Evolutionary conservation across 2,888 invertebrate species (phyloP).

Genomic region (Acleris sparsana): DNA sequence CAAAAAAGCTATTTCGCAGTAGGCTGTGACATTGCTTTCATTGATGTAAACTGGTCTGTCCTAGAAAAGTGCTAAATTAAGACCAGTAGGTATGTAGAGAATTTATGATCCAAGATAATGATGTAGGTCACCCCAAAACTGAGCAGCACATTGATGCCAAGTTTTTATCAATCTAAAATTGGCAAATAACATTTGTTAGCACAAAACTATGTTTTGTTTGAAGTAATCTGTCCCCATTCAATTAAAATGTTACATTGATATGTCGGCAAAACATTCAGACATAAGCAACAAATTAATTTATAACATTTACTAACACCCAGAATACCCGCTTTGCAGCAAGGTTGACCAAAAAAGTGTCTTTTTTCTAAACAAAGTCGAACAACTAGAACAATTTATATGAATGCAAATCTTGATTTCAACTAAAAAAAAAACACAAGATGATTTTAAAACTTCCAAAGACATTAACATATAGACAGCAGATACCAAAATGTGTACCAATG

Average conservation of each 20-base stretch:
- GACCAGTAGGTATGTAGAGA: constrained; percentile 22
- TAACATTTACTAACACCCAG: too few species aligned
- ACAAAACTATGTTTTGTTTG: background rate
- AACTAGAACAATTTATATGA: too few species aligned
- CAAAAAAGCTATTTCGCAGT: constrained; percentile 3
- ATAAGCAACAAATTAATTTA: too few species aligned
- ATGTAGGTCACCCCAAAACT: constrained; percentile 34
- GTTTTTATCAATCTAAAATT: constrained; percentile 15
- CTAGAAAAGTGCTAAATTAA: constrained; percentile 30
- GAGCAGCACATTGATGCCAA: constrained; percentile 10
- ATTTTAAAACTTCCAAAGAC: too few species aligned
- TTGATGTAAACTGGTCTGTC: constrained; percentile 22
- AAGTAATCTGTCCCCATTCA: background rate
- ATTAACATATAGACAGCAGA: too few species aligned
- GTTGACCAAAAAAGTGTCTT: too few species aligned
- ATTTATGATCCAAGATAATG: constrained; percentile 33
- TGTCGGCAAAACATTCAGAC: background rate
- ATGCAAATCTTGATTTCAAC: too few species aligned
- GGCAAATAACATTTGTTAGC: constrained; percentile 12
- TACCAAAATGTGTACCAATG: too few species aligned
- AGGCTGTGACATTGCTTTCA: constrained; percentile 32
- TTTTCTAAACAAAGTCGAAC: too few species aligned
- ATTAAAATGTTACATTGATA: background rate
- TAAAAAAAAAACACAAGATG: too few species aligned
- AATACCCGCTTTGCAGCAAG: too few species aligned